phyloP scores from a whole-genome alignment of 2,797 vertebrate species.

The Semaprochilodus insignis region DNA sequence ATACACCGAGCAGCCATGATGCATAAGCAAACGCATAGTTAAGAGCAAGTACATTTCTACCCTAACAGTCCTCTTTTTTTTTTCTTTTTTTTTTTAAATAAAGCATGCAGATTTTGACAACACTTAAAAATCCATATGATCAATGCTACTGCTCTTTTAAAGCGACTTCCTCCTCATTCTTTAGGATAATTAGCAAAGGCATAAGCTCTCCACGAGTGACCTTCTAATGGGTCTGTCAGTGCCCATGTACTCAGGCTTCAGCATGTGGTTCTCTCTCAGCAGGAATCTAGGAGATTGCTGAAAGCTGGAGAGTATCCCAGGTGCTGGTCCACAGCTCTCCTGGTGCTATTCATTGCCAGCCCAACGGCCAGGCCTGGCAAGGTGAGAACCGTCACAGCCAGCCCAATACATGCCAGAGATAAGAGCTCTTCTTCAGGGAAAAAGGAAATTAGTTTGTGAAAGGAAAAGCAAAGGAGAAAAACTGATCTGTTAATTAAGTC shows the following conservation, averaged over 20 bases:
- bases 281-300: slow-evolving; percentile 32
- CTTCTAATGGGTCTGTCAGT: not conserved
- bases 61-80: too few species aligned
- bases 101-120: not conserved
- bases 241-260: not conserved
- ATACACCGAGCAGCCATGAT: too few species aligned
- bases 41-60: too few species aligned
- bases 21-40: too few species aligned
- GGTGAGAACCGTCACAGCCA: not conserved
- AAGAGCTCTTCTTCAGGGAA: not conserved
- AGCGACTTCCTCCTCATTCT: not conserved
- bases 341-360: slow-evolving; percentile 10
- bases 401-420: slow-evolving; percentile 22
- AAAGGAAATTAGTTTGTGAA: not conserved
- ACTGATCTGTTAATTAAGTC: not conserved
- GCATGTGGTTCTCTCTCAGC: not conserved
- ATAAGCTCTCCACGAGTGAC: not conserved
- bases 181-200: slow-evolving; percentile 14
- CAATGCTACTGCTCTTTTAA: not conserved
- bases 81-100: too few species aligned
- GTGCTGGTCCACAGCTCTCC: slow-evolving; percentile 21
- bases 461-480: not conserved
- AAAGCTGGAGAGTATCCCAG: slow-evolving; percentile 36
- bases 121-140: not conserved
- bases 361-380: not conserved